Base-by-base conservation (phyloP, 92 coral and sea anemone genomes). In the Ricordea florida region DNA sequence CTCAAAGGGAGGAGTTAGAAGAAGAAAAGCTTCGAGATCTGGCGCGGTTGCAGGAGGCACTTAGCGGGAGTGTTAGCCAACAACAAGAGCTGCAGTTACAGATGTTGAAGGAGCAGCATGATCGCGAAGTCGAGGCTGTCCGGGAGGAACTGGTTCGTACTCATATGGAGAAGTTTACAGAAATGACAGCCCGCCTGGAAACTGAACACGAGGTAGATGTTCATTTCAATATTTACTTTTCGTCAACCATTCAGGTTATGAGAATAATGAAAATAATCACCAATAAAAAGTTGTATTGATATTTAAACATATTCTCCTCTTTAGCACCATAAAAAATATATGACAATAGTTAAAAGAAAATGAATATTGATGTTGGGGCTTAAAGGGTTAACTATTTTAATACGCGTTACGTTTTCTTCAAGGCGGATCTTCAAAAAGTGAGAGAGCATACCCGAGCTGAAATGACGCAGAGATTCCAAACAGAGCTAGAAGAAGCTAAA, bases 161-260 rank as follows among this genome's bases (percentile, higher is more conserved):
- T 28, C 99, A 96, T 67, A 89, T 96, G 99, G 93, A 89, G 57
- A 96, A 96, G 85, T 96, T 96, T 50, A 78, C 96, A 9, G 97
- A 86, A 52, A 96, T 96, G 99, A 85, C 97, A 6, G 92, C 89
- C 14, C 89, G 80, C 40, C 79, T 96, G 31, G 99, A 92, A 48
- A 69, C 87, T 13, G 92, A 85, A 21, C 96, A 94, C 41, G 82
- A 92, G 96, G 98, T 94, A 36, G 57, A 79, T 24, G 31, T 17
- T 15, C 6, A 37, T n/a, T 37, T 37, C 8, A 37, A n/a, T n/a
- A n/a, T n/a, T n/a, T n/a, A n/a, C n/a, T n/a, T n/a, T n/a, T n/a
- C n/a, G n/a, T n/a, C n/a, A n/a, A n/a, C n/a, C n/a, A n/a, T n/a
- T n/a, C n/a, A n/a, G n/a, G n/a, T n/a, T n/a, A n/a, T n/a, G n/a